phyloP scores from a whole-genome alignment of 1,140 invertebrate genomes.

The Pararge aegeria region DNA sequence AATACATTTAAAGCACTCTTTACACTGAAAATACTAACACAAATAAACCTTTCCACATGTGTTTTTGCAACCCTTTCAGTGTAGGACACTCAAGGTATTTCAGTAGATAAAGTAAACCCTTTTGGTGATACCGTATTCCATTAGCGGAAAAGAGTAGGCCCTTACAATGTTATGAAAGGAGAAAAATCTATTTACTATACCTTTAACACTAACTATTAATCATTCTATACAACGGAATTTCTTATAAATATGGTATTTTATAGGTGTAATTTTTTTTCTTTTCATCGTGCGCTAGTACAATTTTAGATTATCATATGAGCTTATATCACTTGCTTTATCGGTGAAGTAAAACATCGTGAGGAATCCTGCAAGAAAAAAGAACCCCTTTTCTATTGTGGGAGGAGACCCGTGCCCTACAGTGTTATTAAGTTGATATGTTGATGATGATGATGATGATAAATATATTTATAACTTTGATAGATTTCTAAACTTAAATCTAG shows the following conservation, averaged over 20 bases:
- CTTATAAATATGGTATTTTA: not conserved
- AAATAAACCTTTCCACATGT: not conserved
- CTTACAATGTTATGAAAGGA: not conserved
- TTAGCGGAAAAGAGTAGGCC: not conserved
- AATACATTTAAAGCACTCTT: not conserved
- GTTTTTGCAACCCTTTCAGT: not conserved
- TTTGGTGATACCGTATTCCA: conserved; percentile 1
- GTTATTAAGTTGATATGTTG: no score
- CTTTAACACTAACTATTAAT: not conserved
- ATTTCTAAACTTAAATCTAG: no score
- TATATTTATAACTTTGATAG: no score
- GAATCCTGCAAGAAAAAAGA: no score
- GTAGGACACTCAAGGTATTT: not conserved
- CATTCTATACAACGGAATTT: not conserved
- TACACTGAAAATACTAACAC: not conserved
- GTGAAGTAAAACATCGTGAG: no score
- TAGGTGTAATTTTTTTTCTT: no score
- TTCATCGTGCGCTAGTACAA: no score
- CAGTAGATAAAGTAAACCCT: not conserved
- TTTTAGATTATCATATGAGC: no score
- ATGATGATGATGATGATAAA: no score
- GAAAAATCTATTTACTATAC: not conserved
- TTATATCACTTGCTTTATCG: no score
- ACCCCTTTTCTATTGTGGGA: no score
- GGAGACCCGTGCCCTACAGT: no score